phyloP scores from a whole-genome alignment of 2,888 invertebrate species.

The Temnothorax ravouxi region DNA sequence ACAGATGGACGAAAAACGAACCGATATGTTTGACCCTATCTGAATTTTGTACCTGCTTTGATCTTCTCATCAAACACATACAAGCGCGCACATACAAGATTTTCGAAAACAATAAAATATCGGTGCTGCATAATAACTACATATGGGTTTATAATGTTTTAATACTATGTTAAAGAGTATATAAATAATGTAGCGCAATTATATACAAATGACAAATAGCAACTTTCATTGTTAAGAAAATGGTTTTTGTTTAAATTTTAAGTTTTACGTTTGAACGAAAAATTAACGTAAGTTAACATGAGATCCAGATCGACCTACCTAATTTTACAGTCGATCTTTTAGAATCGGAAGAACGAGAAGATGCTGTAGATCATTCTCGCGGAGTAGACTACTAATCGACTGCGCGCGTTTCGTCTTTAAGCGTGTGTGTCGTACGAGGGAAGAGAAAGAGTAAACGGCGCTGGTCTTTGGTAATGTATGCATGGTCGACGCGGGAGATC shows the following conservation, averaged over 20 bases:
- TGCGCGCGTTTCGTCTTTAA: slow-evolving; percentile 54
- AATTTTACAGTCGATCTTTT: slow-evolving; percentile 34
- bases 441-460: slow-evolving; percentile 59
- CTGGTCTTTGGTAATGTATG: slow-evolving; percentile 72
- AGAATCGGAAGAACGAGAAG: slow-evolving; percentile 19
- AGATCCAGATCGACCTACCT: not conserved
- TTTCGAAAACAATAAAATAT: not conserved
- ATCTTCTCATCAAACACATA: not conserved
- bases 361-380: slow-evolving; percentile 64
- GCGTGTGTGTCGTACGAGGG: slow-evolving; percentile 59
- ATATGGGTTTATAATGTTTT: not conserved
- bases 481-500: slow-evolving; percentile 79
- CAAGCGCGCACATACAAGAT: not conserved
- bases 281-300: not conserved
- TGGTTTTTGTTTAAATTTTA: not conserved
- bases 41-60: slow-evolving; percentile 35
- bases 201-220: not conserved
- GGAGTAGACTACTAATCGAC: slow-evolving; percentile 66
- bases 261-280: not conserved
- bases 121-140: not conserved
- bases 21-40: slow-evolving; percentile 30
- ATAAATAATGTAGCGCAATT: not conserved
- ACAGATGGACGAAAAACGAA: slow-evolving; percentile 45
- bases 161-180: not conserved
- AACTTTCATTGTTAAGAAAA: not conserved